Conservation (phyloP, 2,797 vertebrate species). For the Todus mexicanus region DNA sequence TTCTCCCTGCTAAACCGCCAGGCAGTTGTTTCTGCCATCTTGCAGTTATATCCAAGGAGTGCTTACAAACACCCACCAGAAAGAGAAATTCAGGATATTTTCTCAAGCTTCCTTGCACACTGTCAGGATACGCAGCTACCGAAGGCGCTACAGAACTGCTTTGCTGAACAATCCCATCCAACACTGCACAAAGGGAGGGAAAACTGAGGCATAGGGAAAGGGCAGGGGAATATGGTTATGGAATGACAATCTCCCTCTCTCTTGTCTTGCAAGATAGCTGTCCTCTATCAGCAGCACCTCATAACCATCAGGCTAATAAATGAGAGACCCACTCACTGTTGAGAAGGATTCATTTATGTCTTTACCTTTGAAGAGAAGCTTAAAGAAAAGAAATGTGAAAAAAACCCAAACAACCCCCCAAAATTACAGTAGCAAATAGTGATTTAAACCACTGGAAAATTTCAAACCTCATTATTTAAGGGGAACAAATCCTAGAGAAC, state of each 20-base stretch:
- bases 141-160: neutral
- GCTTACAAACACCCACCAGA: neutral
- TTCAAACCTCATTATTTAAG: neutral
- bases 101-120: fast-evolving
- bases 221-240: fast-evolving
- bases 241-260: neutral
- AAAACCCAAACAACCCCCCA: neutral
- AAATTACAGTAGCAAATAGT: neutral
- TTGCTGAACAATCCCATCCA: neutral
- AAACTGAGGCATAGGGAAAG: neutral
- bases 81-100: neutral
- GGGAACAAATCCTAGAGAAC: neutral
- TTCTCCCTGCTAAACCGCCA: neutral
- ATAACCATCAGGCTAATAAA: neutral
- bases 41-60: neutral
- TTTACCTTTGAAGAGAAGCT: neutral
- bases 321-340: neutral
- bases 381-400: neutral
- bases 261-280: neutral
- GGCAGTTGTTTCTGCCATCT: neutral
- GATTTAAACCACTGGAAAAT: neutral
- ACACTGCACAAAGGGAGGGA: neutral
- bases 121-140: neutral
- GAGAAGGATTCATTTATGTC: neutral
- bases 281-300: neutral